phyloP scores from a whole-genome alignment of 2,888 invertebrate species.

The Heteromurus nitidus region DNA sequence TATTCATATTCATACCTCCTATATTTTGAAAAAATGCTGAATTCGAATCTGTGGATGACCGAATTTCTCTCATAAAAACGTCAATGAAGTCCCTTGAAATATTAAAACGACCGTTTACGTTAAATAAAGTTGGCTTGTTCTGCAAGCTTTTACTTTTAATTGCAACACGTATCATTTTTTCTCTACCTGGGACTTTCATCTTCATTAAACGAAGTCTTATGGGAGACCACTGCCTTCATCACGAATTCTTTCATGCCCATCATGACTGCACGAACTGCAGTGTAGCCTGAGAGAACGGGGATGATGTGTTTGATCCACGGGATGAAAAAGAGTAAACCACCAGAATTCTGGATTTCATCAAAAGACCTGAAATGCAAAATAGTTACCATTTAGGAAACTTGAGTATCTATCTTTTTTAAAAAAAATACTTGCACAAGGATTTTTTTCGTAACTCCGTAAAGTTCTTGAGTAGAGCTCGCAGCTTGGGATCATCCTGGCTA shows the following conservation, averaged over 20 bases:
- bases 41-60: conserved; percentile 19
- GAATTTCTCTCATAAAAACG: conserved; percentile 45
- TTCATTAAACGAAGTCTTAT: conserved; percentile 42
- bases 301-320: conserved; percentile 38
- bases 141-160: no score
- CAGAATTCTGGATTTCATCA: conserved; percentile 38
- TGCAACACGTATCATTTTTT: no score
- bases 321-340: conserved; percentile 15
- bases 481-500: conserved; percentile 65
- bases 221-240: background rate
- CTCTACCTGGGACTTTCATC: conserved; percentile 48
- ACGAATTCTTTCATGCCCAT: conserved; percentile 11
- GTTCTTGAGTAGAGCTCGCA: background rate
- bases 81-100: conserved; percentile 56
- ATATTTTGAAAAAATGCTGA: conserved; percentile 39
- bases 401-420: no score
- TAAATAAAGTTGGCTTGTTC: no score
- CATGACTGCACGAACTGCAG: conserved; percentile 41
- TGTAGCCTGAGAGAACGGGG: conserved; percentile 51
- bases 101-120: no score
- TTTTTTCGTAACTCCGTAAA: conserved; percentile 35
- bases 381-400: no score
- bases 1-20: background rate
- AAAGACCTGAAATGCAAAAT: conserved; percentile 20
- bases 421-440: no score